Base-by-base conservation (phyloP, 2,888 invertebrate genomes). In the Cancer borealis region DNA sequence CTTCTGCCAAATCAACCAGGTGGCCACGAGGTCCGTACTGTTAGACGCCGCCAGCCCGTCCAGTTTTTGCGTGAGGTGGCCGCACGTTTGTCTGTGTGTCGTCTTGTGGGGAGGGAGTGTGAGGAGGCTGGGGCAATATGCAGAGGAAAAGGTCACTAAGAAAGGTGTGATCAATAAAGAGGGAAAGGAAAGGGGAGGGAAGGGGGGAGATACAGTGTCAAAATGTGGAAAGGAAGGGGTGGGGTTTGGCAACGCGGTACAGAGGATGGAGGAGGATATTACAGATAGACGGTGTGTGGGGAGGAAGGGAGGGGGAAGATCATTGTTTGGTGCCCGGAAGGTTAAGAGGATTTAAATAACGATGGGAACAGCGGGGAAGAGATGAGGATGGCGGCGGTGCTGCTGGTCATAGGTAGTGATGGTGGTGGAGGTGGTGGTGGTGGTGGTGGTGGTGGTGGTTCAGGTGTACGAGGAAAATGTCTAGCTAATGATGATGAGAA, bases 321-420 rank as follows among this genome's bases (percentile, higher is more conserved):
- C 4, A n/a, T 3, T 3, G n/a, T n/a, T n/a, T 66, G 66, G 66
- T 66, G 66, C 66, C 66, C 66, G 66, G 66, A 66, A 66, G 66
- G 66, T 66, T 66, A 66, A n/a, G 66, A 66, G 66, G 66, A 66
- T 66, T 66, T 66, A n/a, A 30, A 79, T 79, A 79, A 79, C 79
- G 79, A 30, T 26, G 30, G 26, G 79, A 79, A 26, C 12, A 10
- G 79, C 14, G 10, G 79, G 79, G 30, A 30, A 26, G 79, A 26
- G n/a, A 26, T 79, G 26, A 26, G 5, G 79, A 12, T 6, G 79
- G 79, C 26, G 30, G 8, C 12, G 79, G 79, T 26, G n/a, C 26
- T n/a, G 79, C 3, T 8, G 79, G 26, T 26, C 8, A 26, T 2
- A 26, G 79, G 5, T n/a, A 79, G 26, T 6, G 21, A 17, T 17